These are phyloP conservation scores for Burhinus bistriatus DNA, from an alignment of 2,113 vertebrate species.

Conservation along the genomic window DNA sequence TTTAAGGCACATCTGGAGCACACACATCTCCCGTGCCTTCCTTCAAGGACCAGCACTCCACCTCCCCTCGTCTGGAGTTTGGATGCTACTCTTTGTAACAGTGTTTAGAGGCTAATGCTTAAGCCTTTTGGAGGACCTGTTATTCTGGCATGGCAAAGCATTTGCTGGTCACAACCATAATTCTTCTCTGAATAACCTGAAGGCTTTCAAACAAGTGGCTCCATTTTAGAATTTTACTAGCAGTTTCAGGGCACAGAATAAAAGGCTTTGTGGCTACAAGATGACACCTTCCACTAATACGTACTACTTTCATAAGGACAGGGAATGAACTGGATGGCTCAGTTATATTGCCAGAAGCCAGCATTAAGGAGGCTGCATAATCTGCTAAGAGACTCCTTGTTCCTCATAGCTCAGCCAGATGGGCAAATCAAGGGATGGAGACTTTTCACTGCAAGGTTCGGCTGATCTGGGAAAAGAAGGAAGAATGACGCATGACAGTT, in stretches of 20 bases:
- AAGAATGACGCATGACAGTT: neutral
- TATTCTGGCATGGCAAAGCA: neutral
- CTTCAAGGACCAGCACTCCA: neutral
- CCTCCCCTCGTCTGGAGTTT: neutral
- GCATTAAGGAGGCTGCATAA: neutral
- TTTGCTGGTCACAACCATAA: neutral
- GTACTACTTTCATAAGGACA: neutral
- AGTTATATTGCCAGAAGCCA: neutral
- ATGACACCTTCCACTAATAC: neutral
- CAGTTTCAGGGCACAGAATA: slow-evolving; percentile 6
- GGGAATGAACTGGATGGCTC: neutral
- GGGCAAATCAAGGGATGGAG: neutral
- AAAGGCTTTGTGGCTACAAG: neutral
- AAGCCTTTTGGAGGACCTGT: neutral
- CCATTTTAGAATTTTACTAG: neutral
- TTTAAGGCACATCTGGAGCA: neutral
- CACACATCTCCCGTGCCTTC: neutral
- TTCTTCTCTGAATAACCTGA: neutral
- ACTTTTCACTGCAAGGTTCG: neutral
- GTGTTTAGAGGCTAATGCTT: neutral
- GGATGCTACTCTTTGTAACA: neutral
- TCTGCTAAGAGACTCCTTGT: neutral
- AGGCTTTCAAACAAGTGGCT: neutral
- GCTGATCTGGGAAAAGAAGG: neutral
- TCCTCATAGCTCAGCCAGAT: neutral